Conservation (phyloP, 2,888 invertebrate species). For the Apamea monoglypha region DNA sequence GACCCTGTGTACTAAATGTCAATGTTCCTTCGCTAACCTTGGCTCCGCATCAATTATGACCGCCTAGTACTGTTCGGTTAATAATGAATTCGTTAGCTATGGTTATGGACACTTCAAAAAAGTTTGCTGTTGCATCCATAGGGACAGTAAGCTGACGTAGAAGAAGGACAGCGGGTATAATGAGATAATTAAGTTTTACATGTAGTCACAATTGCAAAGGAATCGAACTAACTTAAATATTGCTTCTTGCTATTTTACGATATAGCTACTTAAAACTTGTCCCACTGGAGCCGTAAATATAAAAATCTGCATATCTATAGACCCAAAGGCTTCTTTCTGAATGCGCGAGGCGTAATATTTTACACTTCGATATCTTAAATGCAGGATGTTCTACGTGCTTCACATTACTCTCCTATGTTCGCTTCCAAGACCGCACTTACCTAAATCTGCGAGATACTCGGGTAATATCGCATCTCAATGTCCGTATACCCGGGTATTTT, state of each 20-base stretch:
- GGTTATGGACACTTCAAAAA: constrained; percentile 59
- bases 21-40: constrained; percentile 55
- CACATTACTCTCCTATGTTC: constrained; percentile 70
- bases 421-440: constrained; percentile 54
- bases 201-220: neutral
- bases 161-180: neutral
- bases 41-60: constrained; percentile 43
- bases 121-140: constrained; percentile 49
- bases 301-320: constrained; percentile 73
- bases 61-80: constrained; percentile 47
- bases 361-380: constrained; percentile 81
- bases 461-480: constrained; percentile 33
- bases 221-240: constrained; percentile 42
- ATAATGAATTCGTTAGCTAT: constrained; percentile 58
- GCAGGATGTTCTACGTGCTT: constrained; percentile 76
- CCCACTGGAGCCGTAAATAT: constrained; percentile 75
- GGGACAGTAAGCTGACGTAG: constrained; percentile 37
- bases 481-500: constrained; percentile 50
- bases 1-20: constrained; percentile 31
- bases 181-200: neutral
- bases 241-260: constrained; percentile 67
- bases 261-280: constrained; percentile 67
- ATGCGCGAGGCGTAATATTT: constrained; percentile 79
- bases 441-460: constrained; percentile 56
- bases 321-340: constrained; percentile 68